Evolutionary conservation across 1,140 invertebrate species (phyloP).

Genomic region (Pogonus chalceus): DNA sequence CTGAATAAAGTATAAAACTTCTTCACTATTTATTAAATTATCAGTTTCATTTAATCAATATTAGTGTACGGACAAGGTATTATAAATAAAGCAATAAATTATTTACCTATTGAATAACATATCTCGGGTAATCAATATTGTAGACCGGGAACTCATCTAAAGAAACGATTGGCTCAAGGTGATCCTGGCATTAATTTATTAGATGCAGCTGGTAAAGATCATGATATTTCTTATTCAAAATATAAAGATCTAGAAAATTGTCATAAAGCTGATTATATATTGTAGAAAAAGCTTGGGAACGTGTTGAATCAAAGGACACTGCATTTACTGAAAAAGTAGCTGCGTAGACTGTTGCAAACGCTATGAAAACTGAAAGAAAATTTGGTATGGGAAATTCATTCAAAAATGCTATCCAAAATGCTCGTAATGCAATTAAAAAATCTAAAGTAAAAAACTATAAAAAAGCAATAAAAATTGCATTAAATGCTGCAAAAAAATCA

Average conservation of each 20-base stretch:
- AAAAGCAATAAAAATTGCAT: conserved; percentile 13
- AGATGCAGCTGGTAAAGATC: conserved; percentile 29
- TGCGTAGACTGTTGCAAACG: conserved; percentile 23
- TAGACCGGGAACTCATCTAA: conserved; percentile 27
- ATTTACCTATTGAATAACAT: conserved; percentile 27
- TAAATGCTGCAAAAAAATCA: conserved; percentile 11
- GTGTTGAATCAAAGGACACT: conserved; percentile 29
- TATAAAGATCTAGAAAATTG: conserved; percentile 14
- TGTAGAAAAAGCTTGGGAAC: conserved; percentile 30
- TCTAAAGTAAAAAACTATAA: conserved; percentile 10
- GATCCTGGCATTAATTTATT: conserved; percentile 27
- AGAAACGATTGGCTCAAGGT: conserved; percentile 21
- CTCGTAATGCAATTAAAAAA: background rate
- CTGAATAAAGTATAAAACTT: conserved; percentile 4
- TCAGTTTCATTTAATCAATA: too few species aligned
- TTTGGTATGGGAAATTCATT: conserved; percentile 23
- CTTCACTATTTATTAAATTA: conserved; percentile 7
- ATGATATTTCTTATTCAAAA: conserved; percentile 28
- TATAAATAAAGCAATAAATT: conserved; percentile 26
- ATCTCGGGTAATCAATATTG: conserved; percentile 27
- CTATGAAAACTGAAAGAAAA: conserved; percentile 31
- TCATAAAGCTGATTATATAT: conserved; percentile 30
- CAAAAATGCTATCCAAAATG: conserved; percentile 3
- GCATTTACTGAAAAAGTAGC: conserved; percentile 25
- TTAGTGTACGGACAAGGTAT: conserved; percentile 16